Evolutionary conservation across 1,140 invertebrate species (phyloP), one percentile per base, ranked within the genome.

Genomic region (Caerostris darwini): DNA sequence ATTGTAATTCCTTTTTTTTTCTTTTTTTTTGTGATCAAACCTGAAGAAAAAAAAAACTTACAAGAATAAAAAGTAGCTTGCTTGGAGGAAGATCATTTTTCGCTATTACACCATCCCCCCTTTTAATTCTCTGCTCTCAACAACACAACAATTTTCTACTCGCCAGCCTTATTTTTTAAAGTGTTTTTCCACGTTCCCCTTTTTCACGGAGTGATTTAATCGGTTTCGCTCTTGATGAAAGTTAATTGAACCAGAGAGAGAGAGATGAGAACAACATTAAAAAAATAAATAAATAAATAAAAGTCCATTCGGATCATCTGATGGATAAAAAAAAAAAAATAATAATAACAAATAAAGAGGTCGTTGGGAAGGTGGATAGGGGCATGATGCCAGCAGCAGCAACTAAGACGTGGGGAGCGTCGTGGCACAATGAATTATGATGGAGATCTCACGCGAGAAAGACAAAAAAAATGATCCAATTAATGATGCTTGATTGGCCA

Each of bases 161-260:
- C 81, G 54, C 56, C 10, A 7, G 54, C 53, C 54, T 82, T 57
- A 3, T 83, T 19, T 64, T 19, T 87, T 50, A 34, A 17, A 64
- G 14, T 5, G 61, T 34, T 61, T 87, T 64, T 50, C 57, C 10
- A 12, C 58, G 10, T 87, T 64, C 19, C 85, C 85, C 64, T 64
- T 54, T 54, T 54, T 54, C 57, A 12, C 34, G 85, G 85, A 34
- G 85, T 64, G 85, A 87, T 87, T 87, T 87, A 87, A 87, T 87
- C 85, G 56, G 19, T 8, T 34, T 87, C 8, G 58, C 12, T 50
- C 85, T 87, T 50, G 19, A 87, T 61, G 85, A 87, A 87, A 87
- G 85, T 87, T 87, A 87, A 87, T 87, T 87, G 85, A 61, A 58
- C 12, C 85, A 58, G 58, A n/a, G 71, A 12, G 10, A 7, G 53